These are phyloP conservation scores for Apostichopus californicus DNA, from an alignment of 35 echinoderm and acorn worm species.

Conservation along the genomic window DNA sequence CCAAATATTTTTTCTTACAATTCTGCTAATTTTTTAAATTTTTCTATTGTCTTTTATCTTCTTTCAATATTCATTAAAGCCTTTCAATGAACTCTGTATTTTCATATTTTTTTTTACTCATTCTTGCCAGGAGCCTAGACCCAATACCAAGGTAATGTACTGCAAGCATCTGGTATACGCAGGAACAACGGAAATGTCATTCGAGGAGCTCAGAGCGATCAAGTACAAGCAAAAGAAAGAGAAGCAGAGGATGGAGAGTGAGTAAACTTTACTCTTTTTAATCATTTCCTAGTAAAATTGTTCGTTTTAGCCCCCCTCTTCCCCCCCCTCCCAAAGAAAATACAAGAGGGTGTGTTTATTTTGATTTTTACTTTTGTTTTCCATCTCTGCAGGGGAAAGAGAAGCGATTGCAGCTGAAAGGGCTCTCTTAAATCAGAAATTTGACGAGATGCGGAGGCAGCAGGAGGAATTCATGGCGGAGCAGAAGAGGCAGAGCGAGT, in stretches of 20 bases:
- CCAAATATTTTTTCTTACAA: too few species aligned
- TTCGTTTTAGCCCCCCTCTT: too few species aligned
- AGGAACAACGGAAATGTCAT: slow-evolving; percentile 87
- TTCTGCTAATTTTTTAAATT: too few species aligned
- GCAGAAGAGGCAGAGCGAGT: slow-evolving; percentile 34
- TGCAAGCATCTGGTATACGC: slow-evolving; percentile 94
- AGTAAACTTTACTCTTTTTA: neutral
- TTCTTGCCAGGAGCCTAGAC: slow-evolving; percentile 24
- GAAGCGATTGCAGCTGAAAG: neutral
- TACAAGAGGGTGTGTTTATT: too few species aligned
- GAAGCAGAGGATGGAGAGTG: slow-evolving; percentile 46
- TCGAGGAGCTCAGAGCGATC: slow-evolving; percentile 88
- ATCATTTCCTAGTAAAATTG: too few species aligned
- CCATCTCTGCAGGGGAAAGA: neutral
- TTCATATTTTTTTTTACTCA: too few species aligned
- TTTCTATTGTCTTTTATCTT: too few species aligned
- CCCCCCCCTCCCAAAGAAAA: too few species aligned
- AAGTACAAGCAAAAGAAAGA: slow-evolving; percentile 65
- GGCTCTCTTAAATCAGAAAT: neutral
- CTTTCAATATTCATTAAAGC: too few species aligned
- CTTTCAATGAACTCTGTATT: too few species aligned
- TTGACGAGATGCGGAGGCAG: slow-evolving; percentile 44
- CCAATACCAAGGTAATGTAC: slow-evolving; percentile 86
- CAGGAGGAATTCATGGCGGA: slow-evolving; percentile 29
- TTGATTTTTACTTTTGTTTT: neutral